A percentile compares a stretch with the other conserved stretches of the same genome.
Evolutionary conservation across 2,797 vertebrate species (phyloP).

Genomic region (Falco berigora): DNA sequence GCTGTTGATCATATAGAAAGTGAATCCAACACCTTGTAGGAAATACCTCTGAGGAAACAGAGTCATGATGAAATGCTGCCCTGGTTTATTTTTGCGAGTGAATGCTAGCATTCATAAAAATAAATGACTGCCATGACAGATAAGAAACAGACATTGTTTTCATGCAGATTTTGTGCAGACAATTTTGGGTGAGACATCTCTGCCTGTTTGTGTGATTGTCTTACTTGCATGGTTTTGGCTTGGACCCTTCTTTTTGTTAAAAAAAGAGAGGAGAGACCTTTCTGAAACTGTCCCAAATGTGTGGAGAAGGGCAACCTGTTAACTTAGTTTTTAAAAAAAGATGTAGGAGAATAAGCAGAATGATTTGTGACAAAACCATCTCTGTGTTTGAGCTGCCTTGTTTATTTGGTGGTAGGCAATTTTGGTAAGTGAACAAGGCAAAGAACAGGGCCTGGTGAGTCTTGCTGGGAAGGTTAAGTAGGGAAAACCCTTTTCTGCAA

Average conservation of each 20-base stretch:
- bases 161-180: background rate
- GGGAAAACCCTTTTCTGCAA: background rate
- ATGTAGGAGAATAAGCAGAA: background rate
- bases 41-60: slow-evolving; percentile 45
- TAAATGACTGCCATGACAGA: background rate
- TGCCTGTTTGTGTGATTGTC: background rate
- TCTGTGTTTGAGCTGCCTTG: background rate
- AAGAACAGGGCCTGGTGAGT: background rate
- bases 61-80: slow-evolving; percentile 15
- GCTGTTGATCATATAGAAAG: slow-evolving; percentile 29
- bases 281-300: background rate
- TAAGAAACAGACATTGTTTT: slow-evolving; percentile 21
- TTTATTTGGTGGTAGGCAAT: background rate
- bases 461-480: background rate
- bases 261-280: background rate
- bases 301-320: background rate
- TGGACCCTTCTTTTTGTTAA: background rate
- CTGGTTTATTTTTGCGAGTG: background rate
- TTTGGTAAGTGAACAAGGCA: background rate
- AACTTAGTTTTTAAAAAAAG: background rate
- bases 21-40: slow-evolving; percentile 57
- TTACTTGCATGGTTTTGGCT: background rate
- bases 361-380: background rate
- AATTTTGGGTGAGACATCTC: background rate
- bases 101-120: slow-evolving; percentile 41